Evolutionary conservation across 2,888 invertebrate genomes (phyloP).

Genomic region (Polydrusus tereticollis): DNA sequence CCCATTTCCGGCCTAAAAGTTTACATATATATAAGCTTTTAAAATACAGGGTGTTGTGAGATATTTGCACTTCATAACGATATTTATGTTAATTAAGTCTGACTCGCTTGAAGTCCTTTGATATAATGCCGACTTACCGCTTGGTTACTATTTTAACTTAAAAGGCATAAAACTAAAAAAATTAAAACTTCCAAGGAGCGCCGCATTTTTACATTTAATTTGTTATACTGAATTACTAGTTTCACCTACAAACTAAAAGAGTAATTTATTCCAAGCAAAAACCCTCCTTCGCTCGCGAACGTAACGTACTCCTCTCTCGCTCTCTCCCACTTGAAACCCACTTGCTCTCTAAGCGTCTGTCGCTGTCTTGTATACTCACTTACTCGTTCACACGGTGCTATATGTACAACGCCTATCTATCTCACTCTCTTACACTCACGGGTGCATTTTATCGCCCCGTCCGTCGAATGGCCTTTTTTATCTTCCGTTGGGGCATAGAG

Average conservation of each 20-base stretch:
- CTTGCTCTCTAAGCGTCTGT: conserved; percentile 12
- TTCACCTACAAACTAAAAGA: conserved; percentile 36
- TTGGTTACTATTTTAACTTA: no score
- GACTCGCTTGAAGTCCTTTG: no score
- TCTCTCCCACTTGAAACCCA: conserved; percentile 4
- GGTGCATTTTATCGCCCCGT: conserved; percentile 52
- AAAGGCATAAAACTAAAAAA: background rate
- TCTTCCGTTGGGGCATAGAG: conserved; percentile 62
- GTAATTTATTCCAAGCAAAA: conserved; percentile 26
- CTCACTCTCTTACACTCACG: background rate
- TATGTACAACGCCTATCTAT: conserved; percentile 38
- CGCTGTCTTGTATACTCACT: conserved; percentile 5
- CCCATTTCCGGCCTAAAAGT: no score
- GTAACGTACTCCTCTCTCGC: conserved; percentile 13
- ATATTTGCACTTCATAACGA: no score
- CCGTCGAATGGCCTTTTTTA: conserved; percentile 68
- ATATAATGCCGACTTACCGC: no score
- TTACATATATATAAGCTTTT: no score
- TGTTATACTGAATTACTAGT: conserved; percentile 42
- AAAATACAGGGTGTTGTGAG: no score
- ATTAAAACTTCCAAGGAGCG: conserved; percentile 32
- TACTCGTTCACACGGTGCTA: conserved; percentile 31
- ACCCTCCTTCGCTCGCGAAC: conserved; percentile 5
- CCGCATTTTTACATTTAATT: conserved; percentile 33
- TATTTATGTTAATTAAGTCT: no score